Percentiles rank a stretch among this genome's conserved stretches.
Conservation (phyloP, 1,140 invertebrate genomes). For the Diuraphis noxia region DNA sequence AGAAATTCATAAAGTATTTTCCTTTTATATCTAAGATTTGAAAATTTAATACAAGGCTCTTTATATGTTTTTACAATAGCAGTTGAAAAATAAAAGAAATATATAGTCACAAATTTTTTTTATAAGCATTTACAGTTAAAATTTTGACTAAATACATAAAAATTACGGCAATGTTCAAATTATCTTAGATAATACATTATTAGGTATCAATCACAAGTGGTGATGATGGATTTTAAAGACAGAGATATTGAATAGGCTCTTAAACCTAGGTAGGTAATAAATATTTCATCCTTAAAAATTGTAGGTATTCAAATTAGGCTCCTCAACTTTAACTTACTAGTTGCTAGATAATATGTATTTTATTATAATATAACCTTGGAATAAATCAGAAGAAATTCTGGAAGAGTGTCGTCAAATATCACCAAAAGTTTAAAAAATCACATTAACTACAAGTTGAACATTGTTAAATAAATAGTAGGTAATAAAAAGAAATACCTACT, state of each 20-base stretch:
- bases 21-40: too few relatives aligned
- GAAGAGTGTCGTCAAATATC: too few relatives aligned
- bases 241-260: not conserved
- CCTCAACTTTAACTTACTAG: not conserved
- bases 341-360: not conserved
- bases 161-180: too few relatives aligned
- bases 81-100: too few relatives aligned
- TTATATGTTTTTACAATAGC: too few relatives aligned
- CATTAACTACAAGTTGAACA: not conserved
- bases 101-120: too few relatives aligned
- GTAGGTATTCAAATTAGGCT: not conserved
- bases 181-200: too few relatives aligned
- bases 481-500: not conserved
- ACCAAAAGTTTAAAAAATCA: not conserved
- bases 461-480: not conserved
- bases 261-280: not conserved
- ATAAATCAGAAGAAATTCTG: not conserved
- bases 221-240: not conserved
- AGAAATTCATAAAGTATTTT: too few relatives aligned
- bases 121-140: too few relatives aligned
- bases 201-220: not conserved
- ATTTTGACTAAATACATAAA: too few relatives aligned
- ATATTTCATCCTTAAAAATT: not conserved
- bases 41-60: too few relatives aligned
- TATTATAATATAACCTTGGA: not conserved